Evolutionary conservation across 2,113 vertebrate species (phyloP), one percentile per base, ranked within the genome.

Genomic region (Charina bottae): DNA sequence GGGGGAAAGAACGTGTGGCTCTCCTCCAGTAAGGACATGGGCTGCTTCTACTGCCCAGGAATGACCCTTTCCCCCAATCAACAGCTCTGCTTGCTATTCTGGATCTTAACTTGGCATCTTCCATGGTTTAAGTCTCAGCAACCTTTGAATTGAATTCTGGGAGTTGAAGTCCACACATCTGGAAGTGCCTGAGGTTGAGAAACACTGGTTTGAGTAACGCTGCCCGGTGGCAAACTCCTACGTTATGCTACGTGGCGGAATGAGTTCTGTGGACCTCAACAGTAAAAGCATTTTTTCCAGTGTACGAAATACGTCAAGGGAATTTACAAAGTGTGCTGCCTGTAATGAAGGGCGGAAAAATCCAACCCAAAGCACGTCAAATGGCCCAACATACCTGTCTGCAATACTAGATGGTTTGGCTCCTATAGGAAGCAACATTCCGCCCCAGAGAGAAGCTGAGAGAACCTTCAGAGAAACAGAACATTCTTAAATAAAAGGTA

Each of bases 391-490:
- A 95, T 96, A 98, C 99, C 99, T 98, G 90, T 99, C 99, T 46
- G 99, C 99, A 89, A 99, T 99, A 85, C 98, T 98, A 26, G 98
- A 98, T 0, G 97, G 97, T 15, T 97, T 98, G 89, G 97, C 98
- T 92, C 98, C 98, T 11, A 99, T 97, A 28, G 99, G 99, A 54
- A 98, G 97, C 86, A 99, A 95, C 97, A 98, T 97, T 28, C 99
- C 99, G 0, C 99, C 98, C 99, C 99, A 99, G 49, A 99, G 94
- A 5, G 99, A 99, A 0, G 98, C 97, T 11, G 99, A 99, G 21
- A 99, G 87, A 3, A 99, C 99, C 99, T 99, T 89, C 33, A 8
- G 55, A 64, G 19, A 96, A 9, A 96, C 83, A 93, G n/a, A 0
- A 6, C 37, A 21, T 64, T 37, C 28, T 85, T 85, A 7, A 26